phyloP scores from a whole-genome alignment of 2,888 invertebrate species.

The Agrotis exclamationis region DNA sequence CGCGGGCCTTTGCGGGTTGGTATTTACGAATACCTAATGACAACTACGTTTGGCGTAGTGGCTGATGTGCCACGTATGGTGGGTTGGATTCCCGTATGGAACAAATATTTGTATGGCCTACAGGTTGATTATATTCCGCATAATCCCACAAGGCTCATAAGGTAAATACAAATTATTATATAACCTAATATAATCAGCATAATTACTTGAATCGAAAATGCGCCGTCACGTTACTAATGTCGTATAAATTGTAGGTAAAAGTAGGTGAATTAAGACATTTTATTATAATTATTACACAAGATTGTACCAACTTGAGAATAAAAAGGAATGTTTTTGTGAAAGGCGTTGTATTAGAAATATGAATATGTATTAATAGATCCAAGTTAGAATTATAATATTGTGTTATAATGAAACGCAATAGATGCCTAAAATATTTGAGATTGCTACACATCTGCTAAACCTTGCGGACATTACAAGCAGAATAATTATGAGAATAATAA shows the following conservation, averaged over 20 bases:
- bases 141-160: conserved; percentile 9
- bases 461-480: too few relatives aligned
- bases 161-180: conserved; percentile 9
- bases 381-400: conserved; percentile 31
- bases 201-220: conserved; percentile 16
- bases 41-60: too few relatives aligned
- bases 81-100: too few relatives aligned
- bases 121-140: conserved; percentile 11
- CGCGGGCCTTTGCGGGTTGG: too few relatives aligned
- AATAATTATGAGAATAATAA: too few relatives aligned
- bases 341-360: conserved; percentile 14
- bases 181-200: conserved; percentile 12
- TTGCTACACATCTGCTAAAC: too few relatives aligned
- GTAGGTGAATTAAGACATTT: conserved; percentile 16
- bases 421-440: too few relatives aligned
- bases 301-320: conserved; percentile 13
- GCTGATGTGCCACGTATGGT: too few relatives aligned
- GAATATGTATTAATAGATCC: conserved; percentile 14
- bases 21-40: too few relatives aligned
- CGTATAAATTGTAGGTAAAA: conserved; percentile 27
- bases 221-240: conserved; percentile 31
- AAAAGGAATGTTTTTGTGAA: conserved; percentile 40
- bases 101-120: too few relatives aligned
- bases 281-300: conserved; percentile 35
- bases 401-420: neutral